A percentile compares a stretch with the other conserved stretches of the same genome.
Evolutionary conservation across 2,797 vertebrate species (phyloP).

Genomic region (Cirrhinus molitorella): DNA sequence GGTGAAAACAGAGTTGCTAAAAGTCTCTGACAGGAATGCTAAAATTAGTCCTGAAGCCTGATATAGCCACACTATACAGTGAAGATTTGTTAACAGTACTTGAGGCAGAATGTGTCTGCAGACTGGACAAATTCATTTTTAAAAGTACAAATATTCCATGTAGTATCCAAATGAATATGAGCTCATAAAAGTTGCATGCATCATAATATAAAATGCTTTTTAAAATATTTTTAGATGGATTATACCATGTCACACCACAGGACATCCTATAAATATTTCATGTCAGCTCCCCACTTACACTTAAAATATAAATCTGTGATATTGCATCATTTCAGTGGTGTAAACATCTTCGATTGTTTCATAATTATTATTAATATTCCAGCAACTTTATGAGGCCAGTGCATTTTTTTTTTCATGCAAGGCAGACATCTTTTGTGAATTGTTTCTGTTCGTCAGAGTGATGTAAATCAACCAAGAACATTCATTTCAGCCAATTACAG

Average conservation of each 20-base stretch:
- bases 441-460: slow-evolving; percentile 13
- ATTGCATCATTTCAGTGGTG: background rate
- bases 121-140: background rate
- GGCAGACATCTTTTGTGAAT: too few relatives aligned
- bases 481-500: slow-evolving; percentile 69
- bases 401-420: slow-evolving; percentile 50
- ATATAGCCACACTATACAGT: background rate
- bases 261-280: background rate
- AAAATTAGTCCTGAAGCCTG: background rate
- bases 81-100: background rate
- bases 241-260: background rate
- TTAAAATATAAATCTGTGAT: background rate
- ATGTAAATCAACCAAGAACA: slow-evolving; percentile 61
- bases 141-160: background rate
- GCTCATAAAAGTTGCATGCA: background rate
- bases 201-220: background rate
- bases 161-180: slow-evolving; percentile 35
- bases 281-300: background rate
- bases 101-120: background rate
- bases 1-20: background rate
- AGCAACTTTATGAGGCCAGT: background rate
- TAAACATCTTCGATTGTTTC: background rate
- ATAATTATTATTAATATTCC: background rate
- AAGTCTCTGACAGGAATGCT: background rate
- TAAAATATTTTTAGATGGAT: background rate